phyloP scores from a whole-genome alignment of 2,113 vertebrate genomes.

The Boulengeromyrus knoepffleri region DNA sequence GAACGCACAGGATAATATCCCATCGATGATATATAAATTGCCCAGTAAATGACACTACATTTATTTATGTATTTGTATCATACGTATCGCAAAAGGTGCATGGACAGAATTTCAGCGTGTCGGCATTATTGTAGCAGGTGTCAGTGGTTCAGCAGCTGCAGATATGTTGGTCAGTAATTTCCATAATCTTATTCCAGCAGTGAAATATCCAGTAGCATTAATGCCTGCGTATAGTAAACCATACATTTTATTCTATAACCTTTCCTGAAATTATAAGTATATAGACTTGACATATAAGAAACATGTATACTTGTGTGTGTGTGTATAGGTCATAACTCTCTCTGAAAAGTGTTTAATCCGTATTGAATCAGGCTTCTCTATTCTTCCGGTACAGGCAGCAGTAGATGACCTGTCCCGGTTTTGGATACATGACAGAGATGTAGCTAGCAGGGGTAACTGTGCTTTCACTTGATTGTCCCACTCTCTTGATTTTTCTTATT shows the following conservation, averaged over 20 bases:
- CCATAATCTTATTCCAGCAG: not conserved
- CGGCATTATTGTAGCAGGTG: not conserved
- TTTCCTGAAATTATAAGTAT: not conserved
- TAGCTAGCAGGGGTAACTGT: not conserved
- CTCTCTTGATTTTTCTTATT: not conserved
- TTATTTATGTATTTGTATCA: not conserved
- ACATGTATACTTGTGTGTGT: not conserved
- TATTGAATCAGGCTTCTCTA: not conserved
- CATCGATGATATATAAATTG: not conserved
- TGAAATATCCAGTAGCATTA: not conserved
- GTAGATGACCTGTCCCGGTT: not conserved
- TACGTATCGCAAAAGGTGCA: not conserved
- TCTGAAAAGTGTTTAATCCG: not conserved
- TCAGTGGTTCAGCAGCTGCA: not conserved
- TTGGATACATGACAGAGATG: not conserved
- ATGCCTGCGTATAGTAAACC: not conserved
- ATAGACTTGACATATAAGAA: not conserved
- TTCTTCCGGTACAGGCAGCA: not conserved
- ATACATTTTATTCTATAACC: not conserved
- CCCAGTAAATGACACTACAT: not conserved
- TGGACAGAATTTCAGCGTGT: not conserved
- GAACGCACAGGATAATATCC: not conserved
- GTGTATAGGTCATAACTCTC: not conserved
- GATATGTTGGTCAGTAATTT: not conserved
- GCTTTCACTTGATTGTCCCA: not conserved